A percentile compares a stretch with the other conserved stretches of the same genome.
Evolutionary conservation across 2,797 vertebrate species (phyloP).

Genomic region (Nyctalus aviator): DNA sequence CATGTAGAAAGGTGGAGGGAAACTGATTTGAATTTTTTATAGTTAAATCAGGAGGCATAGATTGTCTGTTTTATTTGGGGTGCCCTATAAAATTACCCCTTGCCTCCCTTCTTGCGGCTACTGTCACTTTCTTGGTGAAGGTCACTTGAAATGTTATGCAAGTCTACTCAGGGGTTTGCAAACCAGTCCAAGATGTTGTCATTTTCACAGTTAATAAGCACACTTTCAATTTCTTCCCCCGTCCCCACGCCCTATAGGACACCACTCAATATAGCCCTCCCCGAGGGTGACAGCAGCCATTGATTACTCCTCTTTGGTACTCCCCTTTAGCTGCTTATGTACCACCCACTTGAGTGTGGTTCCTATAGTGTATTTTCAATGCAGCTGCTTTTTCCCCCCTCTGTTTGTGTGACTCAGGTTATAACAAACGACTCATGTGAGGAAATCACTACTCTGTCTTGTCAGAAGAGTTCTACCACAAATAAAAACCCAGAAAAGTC

Average conservation of each 20-base stretch:
- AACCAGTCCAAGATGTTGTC: neutral
- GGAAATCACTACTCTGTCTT: slow-evolving; percentile 32
- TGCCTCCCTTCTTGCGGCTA: neutral
- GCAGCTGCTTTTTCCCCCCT: neutral
- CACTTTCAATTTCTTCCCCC: slow-evolving; percentile 11
- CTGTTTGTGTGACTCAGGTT: slow-evolving; percentile 37
- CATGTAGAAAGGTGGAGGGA: neutral
- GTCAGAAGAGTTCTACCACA: neutral
- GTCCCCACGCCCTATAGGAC: neutral
- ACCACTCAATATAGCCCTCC: neutral
- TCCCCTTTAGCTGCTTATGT: neutral
- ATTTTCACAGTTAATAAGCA: slow-evolving; percentile 35
- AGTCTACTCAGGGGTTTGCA: slow-evolving; percentile 10
- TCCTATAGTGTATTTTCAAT: neutral
- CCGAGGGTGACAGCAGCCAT: neutral
- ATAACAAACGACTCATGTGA: slow-evolving; percentile 53
- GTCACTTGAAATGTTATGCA: neutral
- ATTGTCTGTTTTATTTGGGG: neutral
- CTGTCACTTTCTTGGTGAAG: neutral
- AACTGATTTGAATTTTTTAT: neutral
- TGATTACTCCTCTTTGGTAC: neutral
- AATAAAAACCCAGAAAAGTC: slow-evolving; percentile 45
- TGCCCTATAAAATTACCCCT: neutral
- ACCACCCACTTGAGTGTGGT: neutral
- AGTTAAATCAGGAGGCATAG: neutral